phyloP scores from a whole-genome alignment of 1,140 invertebrate species.

The Macrobrachium rosenbergii region DNA sequence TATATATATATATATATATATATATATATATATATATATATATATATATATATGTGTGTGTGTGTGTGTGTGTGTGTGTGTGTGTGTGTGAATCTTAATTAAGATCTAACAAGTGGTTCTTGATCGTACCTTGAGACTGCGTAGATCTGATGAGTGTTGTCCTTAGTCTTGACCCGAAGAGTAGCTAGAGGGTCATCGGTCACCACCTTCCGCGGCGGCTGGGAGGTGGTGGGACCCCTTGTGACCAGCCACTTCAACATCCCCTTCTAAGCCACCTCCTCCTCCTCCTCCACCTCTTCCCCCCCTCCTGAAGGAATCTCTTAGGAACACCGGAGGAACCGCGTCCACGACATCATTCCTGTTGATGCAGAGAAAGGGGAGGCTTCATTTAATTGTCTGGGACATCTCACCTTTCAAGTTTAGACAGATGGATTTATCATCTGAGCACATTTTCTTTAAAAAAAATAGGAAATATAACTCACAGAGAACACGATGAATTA shows the following conservation, averaged over 20 bases:
- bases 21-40: constrained; percentile 32
- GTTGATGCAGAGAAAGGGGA: too few species aligned
- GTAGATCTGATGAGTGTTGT: constrained; percentile 3
- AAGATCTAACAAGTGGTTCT: neutral
- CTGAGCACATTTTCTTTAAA: too few species aligned
- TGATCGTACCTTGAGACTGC: neutral
- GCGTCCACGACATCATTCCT: too few species aligned
- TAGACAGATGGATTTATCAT: too few species aligned
- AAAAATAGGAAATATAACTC: too few species aligned
- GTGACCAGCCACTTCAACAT: constrained; percentile 42
- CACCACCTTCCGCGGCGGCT: constrained; percentile 4
- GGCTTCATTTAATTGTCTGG: too few species aligned
- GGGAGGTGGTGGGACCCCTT: constrained; percentile 1
- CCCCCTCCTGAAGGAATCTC: too few species aligned
- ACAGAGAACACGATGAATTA: too few species aligned
- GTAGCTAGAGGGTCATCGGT: constrained; percentile 33
- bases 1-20: neutral
- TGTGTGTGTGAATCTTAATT: neutral
- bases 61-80: neutral
- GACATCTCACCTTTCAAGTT: too few species aligned
- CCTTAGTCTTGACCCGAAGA: constrained; percentile 21
- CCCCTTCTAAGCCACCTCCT: neutral
- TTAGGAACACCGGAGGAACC: too few species aligned
- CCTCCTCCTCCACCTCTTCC: neutral
- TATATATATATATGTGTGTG: constrained; percentile 20